Evolutionary conservation across 2,888 invertebrate species (phyloP).

Genomic region (Lithophane leautieri): DNA sequence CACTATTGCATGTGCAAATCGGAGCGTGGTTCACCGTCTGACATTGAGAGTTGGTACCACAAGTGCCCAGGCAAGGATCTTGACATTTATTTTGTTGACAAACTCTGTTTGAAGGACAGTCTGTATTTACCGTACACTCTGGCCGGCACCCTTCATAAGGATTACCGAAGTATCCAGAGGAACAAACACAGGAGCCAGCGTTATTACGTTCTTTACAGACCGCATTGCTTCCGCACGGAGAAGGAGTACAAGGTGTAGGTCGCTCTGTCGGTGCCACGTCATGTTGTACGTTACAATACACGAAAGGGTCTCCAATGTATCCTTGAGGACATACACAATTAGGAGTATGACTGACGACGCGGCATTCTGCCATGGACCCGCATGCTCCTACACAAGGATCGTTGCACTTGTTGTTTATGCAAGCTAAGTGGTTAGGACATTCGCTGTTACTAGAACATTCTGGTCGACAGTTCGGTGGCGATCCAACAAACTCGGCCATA

Average conservation of each 20-base stretch:
- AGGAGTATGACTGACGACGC: constrained; percentile 93
- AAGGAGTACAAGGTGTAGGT: constrained; percentile 92
- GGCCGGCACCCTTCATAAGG: constrained; percentile 93
- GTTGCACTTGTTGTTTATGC: constrained; percentile 93
- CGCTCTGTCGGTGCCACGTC: constrained; percentile 78
- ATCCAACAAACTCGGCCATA: constrained; percentile 92
- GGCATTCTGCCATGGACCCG: constrained; percentile 93
- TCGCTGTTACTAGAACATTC: constrained; percentile 94
- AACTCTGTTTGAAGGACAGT: constrained; percentile 93
- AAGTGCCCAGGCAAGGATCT: constrained; percentile 94
- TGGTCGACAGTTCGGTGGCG: constrained; percentile 93
- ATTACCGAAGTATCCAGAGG: constrained; percentile 92
- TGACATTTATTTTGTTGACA: constrained; percentile 94
- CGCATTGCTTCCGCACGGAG: constrained; percentile 94
- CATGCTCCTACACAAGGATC: constrained; percentile 94
- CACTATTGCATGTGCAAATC: constrained; percentile 92
- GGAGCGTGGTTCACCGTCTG: constrained; percentile 93
- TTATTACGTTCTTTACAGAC: constrained; percentile 92
- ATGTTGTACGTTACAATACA: constrained; percentile 89
- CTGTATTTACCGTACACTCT: constrained; percentile 93
- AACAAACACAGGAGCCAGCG: constrained; percentile 93
- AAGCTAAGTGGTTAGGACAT: constrained; percentile 92
- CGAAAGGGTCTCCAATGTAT: constrained; percentile 93
- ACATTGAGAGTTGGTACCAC: constrained; percentile 93
- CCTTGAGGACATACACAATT: constrained; percentile 92